phyloP scores from a whole-genome alignment of 2,113 vertebrate species.

The Rhinoptilus africanus region DNA sequence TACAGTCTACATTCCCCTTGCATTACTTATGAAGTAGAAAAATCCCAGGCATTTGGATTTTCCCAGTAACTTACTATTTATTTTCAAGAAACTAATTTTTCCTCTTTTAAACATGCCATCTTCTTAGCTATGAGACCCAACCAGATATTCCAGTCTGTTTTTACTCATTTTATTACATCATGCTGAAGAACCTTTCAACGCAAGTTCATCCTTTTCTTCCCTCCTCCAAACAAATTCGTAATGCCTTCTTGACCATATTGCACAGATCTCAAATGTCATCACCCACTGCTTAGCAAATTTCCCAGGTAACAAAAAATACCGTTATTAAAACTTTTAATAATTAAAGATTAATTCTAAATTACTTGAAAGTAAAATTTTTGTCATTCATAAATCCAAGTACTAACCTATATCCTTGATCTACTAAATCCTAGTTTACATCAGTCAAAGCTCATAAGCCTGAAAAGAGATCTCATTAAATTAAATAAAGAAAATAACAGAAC shows the following conservation, averaged over 20 bases:
- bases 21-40: not conserved
- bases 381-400: not conserved
- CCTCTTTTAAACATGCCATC: not conserved
- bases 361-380: not conserved
- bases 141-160: not conserved
- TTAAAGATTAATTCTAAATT: not conserved
- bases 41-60: not conserved
- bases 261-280: not conserved
- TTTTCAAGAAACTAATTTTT: not conserved
- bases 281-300: not conserved
- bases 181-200: not conserved
- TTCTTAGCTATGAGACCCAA: not conserved
- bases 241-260: not conserved
- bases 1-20: not conserved
- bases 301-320: not conserved
- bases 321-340: not conserved
- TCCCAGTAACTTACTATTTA: not conserved
- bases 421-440: not conserved
- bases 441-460: not conserved
- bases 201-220: not conserved
- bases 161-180: not conserved
- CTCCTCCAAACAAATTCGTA: not conserved
- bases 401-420: not conserved
- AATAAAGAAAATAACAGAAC: not conserved
- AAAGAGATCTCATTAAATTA: not conserved